Evolutionary conservation across 2,888 invertebrate species (phyloP).

Genomic region (Drosophila meridionalis): DNA sequence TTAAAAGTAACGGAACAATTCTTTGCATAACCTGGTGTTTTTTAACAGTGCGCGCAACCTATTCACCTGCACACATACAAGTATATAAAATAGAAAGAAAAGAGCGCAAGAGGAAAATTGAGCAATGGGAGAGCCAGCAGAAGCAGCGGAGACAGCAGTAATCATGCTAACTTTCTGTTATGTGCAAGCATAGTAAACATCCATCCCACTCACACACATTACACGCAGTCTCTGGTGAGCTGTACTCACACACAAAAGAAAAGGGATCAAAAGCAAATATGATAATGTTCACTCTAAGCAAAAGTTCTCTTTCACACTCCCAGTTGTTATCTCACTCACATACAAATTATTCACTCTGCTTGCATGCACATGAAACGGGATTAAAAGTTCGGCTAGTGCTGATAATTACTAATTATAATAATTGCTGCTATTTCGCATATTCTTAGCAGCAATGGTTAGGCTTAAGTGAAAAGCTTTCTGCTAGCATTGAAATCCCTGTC

Average conservation of each 20-base stretch:
- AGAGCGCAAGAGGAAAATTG: background rate
- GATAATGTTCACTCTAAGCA: no score
- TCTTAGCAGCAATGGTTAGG: background rate
- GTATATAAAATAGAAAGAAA: background rate
- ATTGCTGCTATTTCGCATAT: background rate
- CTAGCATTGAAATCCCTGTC: background rate
- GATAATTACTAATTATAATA: no score
- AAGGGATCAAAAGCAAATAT: background rate
- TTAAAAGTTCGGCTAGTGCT: background rate
- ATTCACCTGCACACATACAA: no score
- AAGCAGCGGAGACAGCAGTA: no score
- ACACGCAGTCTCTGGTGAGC: background rate
- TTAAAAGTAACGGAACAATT: no score
- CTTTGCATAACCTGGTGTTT: no score
- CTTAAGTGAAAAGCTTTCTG: background rate
- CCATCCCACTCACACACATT: background rate
- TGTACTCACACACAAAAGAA: background rate
- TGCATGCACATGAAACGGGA: background rate
- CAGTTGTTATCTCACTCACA: background rate
- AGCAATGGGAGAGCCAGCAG: no score
- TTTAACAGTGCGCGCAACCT: no score
- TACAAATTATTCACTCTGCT: background rate
- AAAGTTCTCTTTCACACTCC: no score
- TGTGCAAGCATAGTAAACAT: background rate
- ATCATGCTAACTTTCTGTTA: no score